Conservation (phyloP, 2,888 invertebrate genomes). For the Eupithecia tripunctaria region DNA sequence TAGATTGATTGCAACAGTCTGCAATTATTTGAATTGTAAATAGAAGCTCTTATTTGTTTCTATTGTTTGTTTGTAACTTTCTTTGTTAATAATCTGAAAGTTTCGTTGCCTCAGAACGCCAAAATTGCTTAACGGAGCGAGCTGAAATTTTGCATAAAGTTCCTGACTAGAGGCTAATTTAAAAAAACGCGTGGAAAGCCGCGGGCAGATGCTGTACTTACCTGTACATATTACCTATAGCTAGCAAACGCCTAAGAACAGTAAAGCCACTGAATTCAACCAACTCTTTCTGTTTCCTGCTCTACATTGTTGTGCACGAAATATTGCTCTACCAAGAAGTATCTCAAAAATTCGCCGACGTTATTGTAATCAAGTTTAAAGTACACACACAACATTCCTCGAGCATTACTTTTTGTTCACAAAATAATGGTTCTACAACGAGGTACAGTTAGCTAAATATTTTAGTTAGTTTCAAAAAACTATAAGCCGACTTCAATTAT, state of each 20-base stretch:
- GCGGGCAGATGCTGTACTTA: no score
- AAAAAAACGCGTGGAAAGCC: no score
- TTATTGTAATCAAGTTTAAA: background rate
- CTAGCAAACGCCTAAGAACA: no score
- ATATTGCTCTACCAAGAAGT: background rate
- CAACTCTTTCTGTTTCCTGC: background rate
- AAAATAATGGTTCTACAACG: conserved; percentile 3
- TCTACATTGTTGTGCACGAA: background rate
- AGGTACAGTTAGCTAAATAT: background rate
- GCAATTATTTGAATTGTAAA: no score
- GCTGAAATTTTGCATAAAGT: background rate
- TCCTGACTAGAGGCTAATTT: no score
- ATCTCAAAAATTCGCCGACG: background rate
- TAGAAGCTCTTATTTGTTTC: no score
- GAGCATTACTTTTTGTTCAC: conserved; percentile 6
- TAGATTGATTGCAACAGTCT: no score
- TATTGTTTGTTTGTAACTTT: no score
- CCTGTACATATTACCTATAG: no score
- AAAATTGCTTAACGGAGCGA: background rate
- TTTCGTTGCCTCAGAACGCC: background rate
- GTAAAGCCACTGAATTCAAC: no score
- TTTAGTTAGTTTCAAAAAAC: no score
- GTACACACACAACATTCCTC: conserved; percentile 1
- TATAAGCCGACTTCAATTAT: no score
- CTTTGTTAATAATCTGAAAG: background rate